phyloP scores from a whole-genome alignment of 2,888 invertebrate genomes.

The Cantharis rufa region DNA sequence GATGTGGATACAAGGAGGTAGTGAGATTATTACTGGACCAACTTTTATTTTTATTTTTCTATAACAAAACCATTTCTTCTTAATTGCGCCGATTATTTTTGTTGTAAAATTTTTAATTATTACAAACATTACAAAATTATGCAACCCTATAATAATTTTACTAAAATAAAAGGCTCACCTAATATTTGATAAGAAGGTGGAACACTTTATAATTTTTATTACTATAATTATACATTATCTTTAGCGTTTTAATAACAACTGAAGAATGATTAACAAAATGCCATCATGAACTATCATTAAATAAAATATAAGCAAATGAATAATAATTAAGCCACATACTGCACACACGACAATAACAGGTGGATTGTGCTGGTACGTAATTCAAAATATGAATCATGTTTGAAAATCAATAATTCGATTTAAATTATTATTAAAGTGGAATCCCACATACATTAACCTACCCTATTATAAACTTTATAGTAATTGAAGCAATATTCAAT shows the following conservation, averaged over 20 bases:
- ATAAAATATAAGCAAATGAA: neutral
- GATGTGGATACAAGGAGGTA: too few species aligned
- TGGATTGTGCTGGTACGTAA: neutral
- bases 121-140: too few species aligned
- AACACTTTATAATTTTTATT: neutral
- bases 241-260: neutral
- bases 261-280: neutral
- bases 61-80: too few species aligned
- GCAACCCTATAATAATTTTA: too few species aligned
- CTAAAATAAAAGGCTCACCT: neutral
- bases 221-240: neutral
- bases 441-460: neutral
- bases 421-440: neutral
- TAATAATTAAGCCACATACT: neutral
- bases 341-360: neutral
- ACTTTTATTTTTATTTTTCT: too few species aligned
- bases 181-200: neutral
- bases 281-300: neutral
- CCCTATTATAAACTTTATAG: neutral
- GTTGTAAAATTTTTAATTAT: too few species aligned
- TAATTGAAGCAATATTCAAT: neutral
- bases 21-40: too few species aligned
- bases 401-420: neutral
- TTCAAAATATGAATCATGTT: neutral
- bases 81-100: too few species aligned